Conservation (phyloP, 2,888 invertebrate genomes). For the Metellina segmentata region DNA sequence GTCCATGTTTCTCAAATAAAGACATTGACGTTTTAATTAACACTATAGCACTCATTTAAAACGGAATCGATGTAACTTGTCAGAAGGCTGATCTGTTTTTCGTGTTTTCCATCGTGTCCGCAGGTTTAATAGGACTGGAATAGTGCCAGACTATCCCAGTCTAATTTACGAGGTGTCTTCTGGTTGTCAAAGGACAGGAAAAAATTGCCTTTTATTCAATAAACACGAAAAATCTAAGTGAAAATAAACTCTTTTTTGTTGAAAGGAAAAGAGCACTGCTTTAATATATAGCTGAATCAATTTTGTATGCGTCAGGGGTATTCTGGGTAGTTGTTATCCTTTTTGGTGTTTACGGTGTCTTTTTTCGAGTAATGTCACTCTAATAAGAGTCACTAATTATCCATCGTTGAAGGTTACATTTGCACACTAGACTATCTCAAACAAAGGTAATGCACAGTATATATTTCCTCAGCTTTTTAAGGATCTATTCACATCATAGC, state of each 20-base stretch:
- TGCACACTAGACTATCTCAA: too few species aligned
- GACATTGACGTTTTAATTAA: not conserved
- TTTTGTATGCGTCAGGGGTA: not conserved
- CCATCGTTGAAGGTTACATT: too few species aligned
- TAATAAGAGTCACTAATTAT: too few species aligned
- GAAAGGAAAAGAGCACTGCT: not conserved
- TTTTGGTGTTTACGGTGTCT: too few species aligned
- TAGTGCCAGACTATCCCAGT: not conserved
- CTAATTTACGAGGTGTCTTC: not conserved
- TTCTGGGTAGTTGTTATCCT: too few species aligned
- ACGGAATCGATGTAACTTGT: not conserved
- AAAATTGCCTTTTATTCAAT: not conserved
- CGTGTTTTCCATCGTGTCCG: not conserved
- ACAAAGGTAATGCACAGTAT: too few species aligned
- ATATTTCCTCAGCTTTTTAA: too few species aligned
- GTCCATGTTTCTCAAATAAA: not conserved
- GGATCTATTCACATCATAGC: too few species aligned
- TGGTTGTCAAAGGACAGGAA: not conserved
- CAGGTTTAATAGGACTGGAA: not conserved
- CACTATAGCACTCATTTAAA: not conserved
- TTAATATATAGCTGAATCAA: not conserved
- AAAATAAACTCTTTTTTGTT: not conserved
- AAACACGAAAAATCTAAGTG: not conserved
- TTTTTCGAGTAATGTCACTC: too few species aligned
- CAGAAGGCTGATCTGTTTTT: not conserved